Evolutionary conservation across 1,140 invertebrate genomes (phyloP), one percentile per base, ranked within the genome.

Genomic region (Papilio helenus): DNA sequence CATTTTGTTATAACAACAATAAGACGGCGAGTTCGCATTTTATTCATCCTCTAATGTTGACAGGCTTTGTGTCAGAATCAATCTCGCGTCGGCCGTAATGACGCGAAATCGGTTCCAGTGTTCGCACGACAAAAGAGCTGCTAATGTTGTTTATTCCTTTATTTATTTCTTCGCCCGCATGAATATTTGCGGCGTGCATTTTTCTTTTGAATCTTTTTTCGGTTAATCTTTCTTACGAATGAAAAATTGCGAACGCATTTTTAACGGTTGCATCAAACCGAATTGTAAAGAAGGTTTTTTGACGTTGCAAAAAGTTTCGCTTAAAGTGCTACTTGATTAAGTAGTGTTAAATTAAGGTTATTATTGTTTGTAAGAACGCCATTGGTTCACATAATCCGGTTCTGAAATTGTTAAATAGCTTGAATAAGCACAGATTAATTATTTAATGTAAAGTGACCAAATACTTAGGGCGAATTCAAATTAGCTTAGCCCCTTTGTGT

Each of bases 1-100:
- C 89, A 94, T 94, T 94, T 94, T 93, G 88, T 93, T 92, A 85
- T 93, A 91, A 92, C 91, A 93, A 94, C 91, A 93, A 93, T 90
- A 86, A 88, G 87, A 85, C 82, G 80, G 82, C 87, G 82, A 84
- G 84, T 85, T 88, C 84, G 88, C 88, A 84, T 90, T 91, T 88
- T 87, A 90, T 91, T 91, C 90, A 84, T 83, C 80, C 81, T 72
- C 82, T 65, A 83, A 87, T 82, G 86, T 88, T 92, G 93, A 93
- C 93, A 90, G 88, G 85, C 85, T 90, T 93, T 94, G 92, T 93
- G 79, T 82, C 79, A 80, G 89, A 93, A 93, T 93, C 92, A 93
- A 94, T 94, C 88, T 93, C 87, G 86, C 83, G 86, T 86, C 87
- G 84, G 87, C 85, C 87, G 86, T 92, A 91, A 92, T 91, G 90